Evolutionary conservation across 2,797 vertebrate genomes (phyloP), one percentile per base, ranked within the genome.

Genomic region (Rhinophrynus dorsalis): DNA sequence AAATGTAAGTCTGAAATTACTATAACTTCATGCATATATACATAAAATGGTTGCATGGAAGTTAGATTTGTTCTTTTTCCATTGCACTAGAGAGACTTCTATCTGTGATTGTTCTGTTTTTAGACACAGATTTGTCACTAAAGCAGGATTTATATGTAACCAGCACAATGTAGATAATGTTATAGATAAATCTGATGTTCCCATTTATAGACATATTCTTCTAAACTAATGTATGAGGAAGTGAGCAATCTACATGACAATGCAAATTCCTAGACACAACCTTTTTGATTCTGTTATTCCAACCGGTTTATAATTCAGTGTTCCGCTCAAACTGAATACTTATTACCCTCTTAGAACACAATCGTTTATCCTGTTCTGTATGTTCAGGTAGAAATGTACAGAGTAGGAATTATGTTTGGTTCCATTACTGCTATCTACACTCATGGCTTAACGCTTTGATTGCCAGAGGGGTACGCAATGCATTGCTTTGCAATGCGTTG

Each of bases 201-300:
- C 62, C 62, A 54, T 54, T 55, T 30, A 42, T 17, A 17, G 26
- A 24, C 26, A 44, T 7, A 44, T 38, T 35, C 33, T 55, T 21
- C 15, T 13, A 66, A 40, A 12, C 17, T 42, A 42, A 66, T 55
- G 50, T 44, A 54, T 26, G 32, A 20, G 17, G 40, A 32, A 66
- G 38, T 44, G 37, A 40, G 33, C 11, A 66, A 66, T 66, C 63
- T 66, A 29, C 51, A 66, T 66, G 45, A 63, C 60, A 63, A 63
- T 35, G 21, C 63, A 20, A 30, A 8, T 66, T 66, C 38, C 51
- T 18, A 66, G 32, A 37, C 23, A 11, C 40, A 44, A 20, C 40
- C 15, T 32, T 29, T 54, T 18, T 54, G 27, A 32, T 15, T 32
- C 29, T 20, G 27, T 54, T 52, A 27, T 52, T 26, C 48, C 26